Evolutionary conservation across 2,797 vertebrate species (phyloP), one percentile per base, ranked within the genome.

Genomic region (Lepus oiostolus): DNA sequence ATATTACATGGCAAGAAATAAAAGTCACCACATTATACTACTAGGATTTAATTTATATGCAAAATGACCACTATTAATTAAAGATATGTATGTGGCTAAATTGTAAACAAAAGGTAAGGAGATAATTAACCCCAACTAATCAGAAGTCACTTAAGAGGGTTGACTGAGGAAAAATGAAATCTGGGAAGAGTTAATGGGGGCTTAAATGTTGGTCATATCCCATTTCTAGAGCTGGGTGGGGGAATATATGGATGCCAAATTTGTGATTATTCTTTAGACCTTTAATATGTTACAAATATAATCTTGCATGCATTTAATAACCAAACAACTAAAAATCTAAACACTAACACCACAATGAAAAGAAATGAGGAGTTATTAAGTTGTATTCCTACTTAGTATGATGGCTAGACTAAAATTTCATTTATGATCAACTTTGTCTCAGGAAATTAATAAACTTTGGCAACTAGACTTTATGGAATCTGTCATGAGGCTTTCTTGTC

Each of bases 401-500:
- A 89, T 47, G n/a, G 3, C 38, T 92, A 30, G 16, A 84, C 24
- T 91, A 74, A 94, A 91, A 84, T 86, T 92, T 92, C 30, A 60
- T 62, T 38, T 75, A 30, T 32, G n/a, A 93, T 52, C 10, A 81
- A 50, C 3, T 47, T 86, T 32, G 71, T 89, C 30, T 94, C 28
- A 85, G 86, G 24, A 93, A 92, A 75, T 83, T 63, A 85, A 72
- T 70, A 81, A 35, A 70, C 26, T 22, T 72, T 89, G 67, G 50
- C 47, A 76, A 91, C 35, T 93, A 96, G 91, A 93, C 80, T 94
- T 97, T 88, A 95, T 97, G 84, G 95, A 96, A 97, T 96, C n/a
- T 95, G 83, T 38, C 52, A 85, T 81, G 54, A 71, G 90, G 52
- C 76, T 80, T 72, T 97, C 95, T 96, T 96, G 42, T 32, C 60